These are phyloP conservation scores for Anhinga rufa DNA, from an alignment of 2,113 vertebrate species.

Conservation along the genomic window DNA sequence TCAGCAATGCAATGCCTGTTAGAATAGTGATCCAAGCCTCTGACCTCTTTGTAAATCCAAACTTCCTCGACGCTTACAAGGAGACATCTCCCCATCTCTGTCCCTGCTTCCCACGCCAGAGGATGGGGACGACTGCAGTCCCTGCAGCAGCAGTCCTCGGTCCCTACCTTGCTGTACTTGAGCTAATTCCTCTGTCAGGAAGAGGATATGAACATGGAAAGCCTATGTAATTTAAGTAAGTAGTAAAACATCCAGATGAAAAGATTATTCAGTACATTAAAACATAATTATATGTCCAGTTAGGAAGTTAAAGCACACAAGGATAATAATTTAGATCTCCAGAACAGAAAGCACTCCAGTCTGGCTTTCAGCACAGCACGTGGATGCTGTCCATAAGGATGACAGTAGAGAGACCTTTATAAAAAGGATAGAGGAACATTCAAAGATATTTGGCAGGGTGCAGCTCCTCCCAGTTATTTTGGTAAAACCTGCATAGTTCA, in stretches of 20 bases:
- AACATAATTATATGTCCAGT: background rate
- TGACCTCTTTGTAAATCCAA: background rate
- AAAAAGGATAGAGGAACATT: background rate
- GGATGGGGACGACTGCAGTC: background rate
- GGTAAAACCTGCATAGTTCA: background rate
- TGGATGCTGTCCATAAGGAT: background rate
- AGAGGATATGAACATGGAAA: background rate
- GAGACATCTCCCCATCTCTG: background rate
- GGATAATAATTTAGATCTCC: background rate
- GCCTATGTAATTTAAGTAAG: background rate
- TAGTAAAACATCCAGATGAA: slow-evolving; percentile 13
- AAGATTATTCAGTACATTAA: slow-evolving; percentile 27
- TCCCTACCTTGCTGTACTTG: background rate
- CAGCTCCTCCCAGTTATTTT: background rate
- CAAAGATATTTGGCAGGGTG: background rate
- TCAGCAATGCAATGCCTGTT: background rate
- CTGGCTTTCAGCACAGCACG: background rate
- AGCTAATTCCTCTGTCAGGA: background rate
- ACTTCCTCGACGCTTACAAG: background rate
- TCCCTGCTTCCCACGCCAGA: background rate
- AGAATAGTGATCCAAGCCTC: background rate
- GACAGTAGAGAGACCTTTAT: background rate
- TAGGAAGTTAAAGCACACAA: slow-evolving; percentile 1
- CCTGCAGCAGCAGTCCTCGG: background rate
- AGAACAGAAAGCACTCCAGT: background rate